Percentiles rank a stretch among this genome's conserved stretches.
Evolutionary conservation across 2,113 vertebrate genomes (phyloP).

Genomic region (Oreotrochilus melanogaster): DNA sequence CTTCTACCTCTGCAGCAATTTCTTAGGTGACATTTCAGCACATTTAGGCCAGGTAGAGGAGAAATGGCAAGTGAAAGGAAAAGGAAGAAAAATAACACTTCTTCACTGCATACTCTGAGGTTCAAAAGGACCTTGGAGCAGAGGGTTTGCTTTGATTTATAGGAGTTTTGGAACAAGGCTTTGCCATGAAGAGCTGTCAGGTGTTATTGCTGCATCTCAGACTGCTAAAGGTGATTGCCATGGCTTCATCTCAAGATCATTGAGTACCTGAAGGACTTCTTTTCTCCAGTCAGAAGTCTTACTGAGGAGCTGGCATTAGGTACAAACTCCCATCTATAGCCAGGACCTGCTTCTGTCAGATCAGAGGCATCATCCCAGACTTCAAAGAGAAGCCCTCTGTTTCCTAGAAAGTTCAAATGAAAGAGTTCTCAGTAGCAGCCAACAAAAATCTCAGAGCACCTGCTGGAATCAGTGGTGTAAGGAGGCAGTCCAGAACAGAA

Average conservation of each 20-base stretch:
- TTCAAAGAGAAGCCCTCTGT: slow-evolving; percentile 83
- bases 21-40: not conserved
- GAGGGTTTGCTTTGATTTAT: slow-evolving; percentile 35
- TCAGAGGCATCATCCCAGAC: slow-evolving; percentile 67
- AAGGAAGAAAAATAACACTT: not conserved
- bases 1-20: not conserved
- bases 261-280: slow-evolving; percentile 76
- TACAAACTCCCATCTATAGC: slow-evolving; percentile 74
- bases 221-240: not conserved
- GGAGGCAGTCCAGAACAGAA: not conserved
- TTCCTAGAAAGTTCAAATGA: slow-evolving; percentile 73
- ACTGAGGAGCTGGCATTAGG: slow-evolving; percentile 76
- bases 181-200: slow-evolving; percentile 11
- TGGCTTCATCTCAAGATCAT: not conserved
- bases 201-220: not conserved
- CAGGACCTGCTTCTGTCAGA: slow-evolving; percentile 64
- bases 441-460: not conserved
- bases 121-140: not conserved
- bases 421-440: not conserved
- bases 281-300: slow-evolving; percentile 64
- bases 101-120: slow-evolving; percentile 5
- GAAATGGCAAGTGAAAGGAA: not conserved
- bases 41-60: not conserved
- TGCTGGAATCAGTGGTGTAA: not conserved
- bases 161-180: not conserved